Conservation (phyloP, 2,797 vertebrate species). For the Cirrhinus molitorella region DNA sequence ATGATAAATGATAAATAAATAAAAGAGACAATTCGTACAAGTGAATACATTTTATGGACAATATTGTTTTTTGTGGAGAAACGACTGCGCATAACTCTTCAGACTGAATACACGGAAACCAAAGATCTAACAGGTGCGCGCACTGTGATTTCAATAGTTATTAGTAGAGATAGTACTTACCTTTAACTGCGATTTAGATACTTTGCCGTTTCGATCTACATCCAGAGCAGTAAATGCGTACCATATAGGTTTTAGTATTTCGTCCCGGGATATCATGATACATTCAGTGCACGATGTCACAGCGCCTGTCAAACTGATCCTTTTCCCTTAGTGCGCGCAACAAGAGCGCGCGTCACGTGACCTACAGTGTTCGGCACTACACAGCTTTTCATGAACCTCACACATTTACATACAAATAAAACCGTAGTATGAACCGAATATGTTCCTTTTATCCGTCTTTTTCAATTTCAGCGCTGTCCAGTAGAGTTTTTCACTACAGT, state of each 20-base stretch:
- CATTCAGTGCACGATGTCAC: background rate
- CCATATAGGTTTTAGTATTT: slow-evolving; percentile 92
- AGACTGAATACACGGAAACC: slow-evolving; percentile 14
- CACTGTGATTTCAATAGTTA: background rate
- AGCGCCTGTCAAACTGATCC: background rate
- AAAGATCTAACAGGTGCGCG: background rate
- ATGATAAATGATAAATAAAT: background rate
- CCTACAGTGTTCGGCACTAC: background rate
- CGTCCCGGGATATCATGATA: slow-evolving; percentile 83
- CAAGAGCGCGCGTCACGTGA: slow-evolving; percentile 24
- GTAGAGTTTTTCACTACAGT: background rate
- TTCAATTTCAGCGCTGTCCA: background rate
- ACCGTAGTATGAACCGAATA: no score
- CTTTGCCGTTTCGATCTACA: slow-evolving; percentile 89
- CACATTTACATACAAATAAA: background rate
- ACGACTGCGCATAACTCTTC: background rate
- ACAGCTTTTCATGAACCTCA: background rate
- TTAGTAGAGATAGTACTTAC: slow-evolving; percentile 69
- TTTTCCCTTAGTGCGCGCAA: background rate
- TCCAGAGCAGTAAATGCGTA: slow-evolving; percentile 94
- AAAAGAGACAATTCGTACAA: background rate
- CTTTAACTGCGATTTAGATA: slow-evolving; percentile 96
- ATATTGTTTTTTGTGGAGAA: background rate
- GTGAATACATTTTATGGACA: background rate
- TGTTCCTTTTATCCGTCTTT: background rate